phyloP scores from a whole-genome alignment of 2,888 invertebrate species.

The Cerceris rybyensis region DNA sequence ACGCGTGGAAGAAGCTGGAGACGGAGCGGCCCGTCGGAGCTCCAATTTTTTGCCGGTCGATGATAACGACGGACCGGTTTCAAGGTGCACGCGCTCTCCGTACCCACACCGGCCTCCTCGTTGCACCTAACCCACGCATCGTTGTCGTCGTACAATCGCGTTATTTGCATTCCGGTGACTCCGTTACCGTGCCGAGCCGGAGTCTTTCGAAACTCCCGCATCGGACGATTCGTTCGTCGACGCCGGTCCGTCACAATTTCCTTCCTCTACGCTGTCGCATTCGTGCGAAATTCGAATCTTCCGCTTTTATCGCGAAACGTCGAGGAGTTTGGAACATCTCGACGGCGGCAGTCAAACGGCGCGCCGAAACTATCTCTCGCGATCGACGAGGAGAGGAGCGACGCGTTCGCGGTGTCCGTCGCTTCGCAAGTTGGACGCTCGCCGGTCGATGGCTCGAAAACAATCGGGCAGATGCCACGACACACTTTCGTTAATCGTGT shows the following conservation, averaged over 20 bases:
- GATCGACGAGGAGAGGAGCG: too few relatives aligned
- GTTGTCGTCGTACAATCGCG: constrained; percentile 22
- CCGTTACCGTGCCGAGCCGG: constrained; percentile 16
- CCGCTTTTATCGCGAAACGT: neutral
- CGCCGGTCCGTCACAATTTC: too few relatives aligned
- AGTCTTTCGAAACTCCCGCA: neutral
- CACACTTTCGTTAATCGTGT: constrained; percentile 6
- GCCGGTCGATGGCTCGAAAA: too few relatives aligned
- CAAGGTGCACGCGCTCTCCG: constrained; percentile 7
- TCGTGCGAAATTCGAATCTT: neutral
- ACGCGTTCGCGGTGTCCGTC: too few relatives aligned
- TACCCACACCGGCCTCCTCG: neutral
- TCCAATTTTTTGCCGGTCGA: constrained; percentile 44
- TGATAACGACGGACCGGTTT: constrained; percentile 51
- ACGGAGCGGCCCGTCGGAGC: constrained; percentile 24
- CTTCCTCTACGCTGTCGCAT: neutral
- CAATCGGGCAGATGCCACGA: neutral
- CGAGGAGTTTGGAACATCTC: too few relatives aligned
- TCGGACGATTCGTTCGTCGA: neutral
- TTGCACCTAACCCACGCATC: neutral
- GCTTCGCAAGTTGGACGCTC: too few relatives aligned
- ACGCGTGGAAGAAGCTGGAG: constrained; percentile 30
- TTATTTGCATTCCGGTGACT: constrained; percentile 31
- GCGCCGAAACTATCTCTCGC: too few relatives aligned
- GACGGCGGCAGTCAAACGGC: too few relatives aligned